Evolutionary conservation across 1,140 invertebrate genomes (phyloP).

Genomic region (Drosophila micromelanica): DNA sequence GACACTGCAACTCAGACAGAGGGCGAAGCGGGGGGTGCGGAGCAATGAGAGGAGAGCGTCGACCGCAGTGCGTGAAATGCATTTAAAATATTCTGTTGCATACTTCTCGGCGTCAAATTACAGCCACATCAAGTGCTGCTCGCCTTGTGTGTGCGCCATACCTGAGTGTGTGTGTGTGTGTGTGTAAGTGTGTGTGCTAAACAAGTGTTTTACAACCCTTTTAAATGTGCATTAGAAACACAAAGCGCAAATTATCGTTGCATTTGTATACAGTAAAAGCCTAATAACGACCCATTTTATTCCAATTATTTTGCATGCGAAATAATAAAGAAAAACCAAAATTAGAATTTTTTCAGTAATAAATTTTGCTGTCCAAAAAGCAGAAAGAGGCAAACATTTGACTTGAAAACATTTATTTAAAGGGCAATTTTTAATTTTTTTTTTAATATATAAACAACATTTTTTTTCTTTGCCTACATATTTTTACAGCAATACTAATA

Average conservation of each 20-base stretch:
- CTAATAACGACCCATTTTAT: no score
- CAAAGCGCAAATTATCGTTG: conserved; percentile 8
- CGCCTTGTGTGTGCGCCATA: conserved; percentile 40
- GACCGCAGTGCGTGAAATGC: conserved; percentile 75
- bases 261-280: not conserved
- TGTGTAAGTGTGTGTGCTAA: conserved; percentile 22
- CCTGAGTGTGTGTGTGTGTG: conserved; percentile 3
- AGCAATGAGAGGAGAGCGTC: conserved; percentile 36
- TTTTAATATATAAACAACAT: no score
- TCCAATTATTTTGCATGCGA: no score
- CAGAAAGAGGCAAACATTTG: no score
- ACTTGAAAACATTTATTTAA: no score
- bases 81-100: conserved; percentile 74
- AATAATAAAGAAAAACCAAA: no score
- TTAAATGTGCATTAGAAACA: conserved; percentile 39
- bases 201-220: conserved; percentile 26
- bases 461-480: no score
- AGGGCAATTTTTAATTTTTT: no score
- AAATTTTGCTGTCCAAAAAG: no score
- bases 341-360: no score
- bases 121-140: conserved; percentile 55
- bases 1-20: conserved; percentile 3
- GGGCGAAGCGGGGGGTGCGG: not conserved
- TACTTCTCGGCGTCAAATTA: conserved; percentile 76
- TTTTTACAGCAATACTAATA: no score